Evolutionary conservation across 1,140 invertebrate genomes (phyloP), one percentile per base, ranked within the genome.

Genomic region (Neocloeon triangulifer): DNA sequence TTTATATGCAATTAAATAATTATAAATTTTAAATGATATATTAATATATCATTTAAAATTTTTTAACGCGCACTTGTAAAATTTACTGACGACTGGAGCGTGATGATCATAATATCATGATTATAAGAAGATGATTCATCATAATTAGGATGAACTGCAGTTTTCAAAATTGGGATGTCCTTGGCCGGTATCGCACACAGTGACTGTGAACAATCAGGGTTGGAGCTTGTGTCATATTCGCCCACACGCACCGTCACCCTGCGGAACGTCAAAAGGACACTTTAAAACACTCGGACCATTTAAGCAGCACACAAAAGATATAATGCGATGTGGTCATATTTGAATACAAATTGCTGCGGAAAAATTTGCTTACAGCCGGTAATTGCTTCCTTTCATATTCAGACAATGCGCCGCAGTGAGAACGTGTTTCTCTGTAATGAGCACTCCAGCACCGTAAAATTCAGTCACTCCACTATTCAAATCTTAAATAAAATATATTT

Each of bases 351-450:
- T 18, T 35, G 34, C 31, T 35, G 13, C 13, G 6, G 22, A 32
- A 8, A 32, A 32, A 35, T 10, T n/a, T 28, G 45, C 61, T 64
- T 53, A 73, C 69, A 73, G 45, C 45, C 69, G 64, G 43, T 66
- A 69, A 37, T 63, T 66, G 26, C 67, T 61, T 18, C 67, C 60
- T 44, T 72, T 71, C 2, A 66, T 67, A 26, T 72, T 40, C 4
- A 68, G 68, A 47, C 72, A 76, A 41, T 75, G 71, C 2, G 70
- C 73, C 0, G 72, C 71, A 2, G 71, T 76, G 7, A 75, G 43
- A 19, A 76, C 55, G 9, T 66, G 56, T 23, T 54, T 42, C 33
- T 59, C 59, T 4, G 59, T 61, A 14, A 77, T 63, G 8, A 75
- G 65, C 5, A 69, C 68, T 2, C 70, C 71, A 25, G 66, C 64